These are phyloP conservation scores for Neodiprion lecontei DNA, from an alignment of 1,140 invertebrate species.

Conservation along the genomic window DNA sequence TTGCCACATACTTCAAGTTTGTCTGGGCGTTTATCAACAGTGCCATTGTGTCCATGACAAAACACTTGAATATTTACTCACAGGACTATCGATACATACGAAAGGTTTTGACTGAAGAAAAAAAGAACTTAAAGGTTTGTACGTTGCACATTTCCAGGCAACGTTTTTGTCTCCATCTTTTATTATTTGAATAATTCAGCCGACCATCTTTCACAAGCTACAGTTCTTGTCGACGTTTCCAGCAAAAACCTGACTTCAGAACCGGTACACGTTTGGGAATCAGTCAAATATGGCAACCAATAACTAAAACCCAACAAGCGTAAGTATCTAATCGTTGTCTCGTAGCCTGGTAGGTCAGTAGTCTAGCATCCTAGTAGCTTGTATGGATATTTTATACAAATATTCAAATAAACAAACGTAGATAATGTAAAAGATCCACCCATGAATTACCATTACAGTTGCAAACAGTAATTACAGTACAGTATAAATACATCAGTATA, in stretches of 20 bases:
- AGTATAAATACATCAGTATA: neutral
- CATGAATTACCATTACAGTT: neutral
- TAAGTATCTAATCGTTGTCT: constrained; percentile 54
- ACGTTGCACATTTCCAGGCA: neutral
- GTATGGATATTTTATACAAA: neutral
- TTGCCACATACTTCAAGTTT: constrained; percentile 65
- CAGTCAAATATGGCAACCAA: constrained; percentile 76
- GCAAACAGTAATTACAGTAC: neutral
- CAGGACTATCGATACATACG: constrained; percentile 93
- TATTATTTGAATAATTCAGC: constrained; percentile 28
- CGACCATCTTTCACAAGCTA: constrained; percentile 16
- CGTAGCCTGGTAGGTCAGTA: constrained; percentile 28
- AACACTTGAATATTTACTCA: constrained; percentile 85
- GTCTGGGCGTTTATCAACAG: constrained; percentile 79
- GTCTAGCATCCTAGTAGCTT: neutral
- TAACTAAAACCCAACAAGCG: constrained; percentile 64
- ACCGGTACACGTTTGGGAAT: constrained; percentile 71
- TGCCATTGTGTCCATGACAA: constrained; percentile 86
- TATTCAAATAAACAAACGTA: neutral
- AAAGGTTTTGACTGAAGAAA: constrained; percentile 77
- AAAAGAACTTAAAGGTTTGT: constrained; percentile 83
- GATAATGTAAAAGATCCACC: neutral
- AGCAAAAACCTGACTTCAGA: constrained; percentile 75
- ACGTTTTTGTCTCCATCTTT: constrained; percentile 20
- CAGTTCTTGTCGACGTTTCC: constrained; percentile 37